These are phyloP conservation scores for Matsumurasca onukii DNA, from an alignment of 1,140 invertebrate species.

Conservation along the genomic window DNA sequence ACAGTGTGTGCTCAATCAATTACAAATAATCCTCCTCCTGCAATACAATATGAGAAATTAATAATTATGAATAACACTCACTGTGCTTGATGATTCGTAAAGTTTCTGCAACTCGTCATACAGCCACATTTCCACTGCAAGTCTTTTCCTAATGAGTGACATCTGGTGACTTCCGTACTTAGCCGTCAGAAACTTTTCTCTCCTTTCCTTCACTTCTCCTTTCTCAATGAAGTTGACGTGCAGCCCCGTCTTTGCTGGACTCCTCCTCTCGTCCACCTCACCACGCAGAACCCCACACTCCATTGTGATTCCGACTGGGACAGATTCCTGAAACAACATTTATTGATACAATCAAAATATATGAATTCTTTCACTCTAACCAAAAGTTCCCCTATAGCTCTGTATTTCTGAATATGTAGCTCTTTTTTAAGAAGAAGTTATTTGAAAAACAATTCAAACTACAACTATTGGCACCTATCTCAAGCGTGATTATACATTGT, in stretches of 20 bases:
- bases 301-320: constrained; percentile 15
- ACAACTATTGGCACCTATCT: too few relatives aligned
- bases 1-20: too few relatives aligned
- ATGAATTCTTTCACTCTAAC: too few relatives aligned
- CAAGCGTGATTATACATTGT: too few relatives aligned
- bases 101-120: constrained; percentile 92
- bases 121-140: constrained; percentile 96
- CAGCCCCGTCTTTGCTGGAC: constrained; percentile 73
- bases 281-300: constrained; percentile 39
- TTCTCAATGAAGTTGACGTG: constrained; percentile 88
- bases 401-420: too few relatives aligned
- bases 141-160: constrained; percentile 90
- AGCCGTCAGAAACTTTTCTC: constrained; percentile 93
- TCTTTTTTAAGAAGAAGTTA: too few relatives aligned
- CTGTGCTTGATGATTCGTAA: constrained; percentile 67
- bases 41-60: too few relatives aligned
- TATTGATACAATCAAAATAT: too few relatives aligned
- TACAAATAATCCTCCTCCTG: too few relatives aligned
- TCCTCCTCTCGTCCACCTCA: constrained; percentile 60
- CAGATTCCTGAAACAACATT: not conserved
- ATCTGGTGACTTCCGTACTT: constrained; percentile 97
- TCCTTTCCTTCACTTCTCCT: constrained; percentile 79
- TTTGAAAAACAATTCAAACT: too few relatives aligned
- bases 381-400: too few relatives aligned
- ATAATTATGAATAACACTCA: too few relatives aligned